phyloP scores from a whole-genome alignment of 2,888 invertebrate species.

The Horisme vitalbata region DNA sequence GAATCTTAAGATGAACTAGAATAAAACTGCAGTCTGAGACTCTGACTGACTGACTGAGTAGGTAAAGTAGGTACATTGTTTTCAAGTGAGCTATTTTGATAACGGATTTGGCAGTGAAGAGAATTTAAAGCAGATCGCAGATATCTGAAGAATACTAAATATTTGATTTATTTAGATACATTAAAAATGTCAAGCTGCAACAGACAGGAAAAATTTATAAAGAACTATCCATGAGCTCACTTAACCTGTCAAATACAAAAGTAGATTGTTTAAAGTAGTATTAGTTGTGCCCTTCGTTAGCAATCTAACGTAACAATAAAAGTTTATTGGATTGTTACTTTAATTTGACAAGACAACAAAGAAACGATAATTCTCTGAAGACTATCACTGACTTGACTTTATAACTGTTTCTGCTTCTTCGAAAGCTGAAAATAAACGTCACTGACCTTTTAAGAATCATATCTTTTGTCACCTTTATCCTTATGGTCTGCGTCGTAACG shows the following conservation, averaged over 20 bases:
- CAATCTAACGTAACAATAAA: conserved; percentile 18
- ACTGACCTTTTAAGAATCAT: conserved; percentile 40
- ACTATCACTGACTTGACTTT: conserved; percentile 1
- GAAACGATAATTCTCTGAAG: conserved; percentile 8
- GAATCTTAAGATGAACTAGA: conserved; percentile 24
- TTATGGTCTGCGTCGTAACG: conserved; percentile 28
- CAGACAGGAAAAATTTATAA: too few species aligned
- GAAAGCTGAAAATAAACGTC: conserved; percentile 32
- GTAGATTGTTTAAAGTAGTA: background rate
- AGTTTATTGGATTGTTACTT: conserved; percentile 15
- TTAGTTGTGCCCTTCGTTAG: background rate
- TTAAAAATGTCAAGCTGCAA: too few species aligned
- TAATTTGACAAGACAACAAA: conserved; percentile 16
- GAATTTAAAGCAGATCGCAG: conserved; percentile 4
- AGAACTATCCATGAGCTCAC: too few species aligned
- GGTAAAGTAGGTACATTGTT: too few species aligned
- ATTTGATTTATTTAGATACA: too few species aligned
- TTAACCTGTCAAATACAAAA: too few species aligned
- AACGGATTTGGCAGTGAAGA: conserved; percentile 14
- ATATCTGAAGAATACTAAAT: too few species aligned
- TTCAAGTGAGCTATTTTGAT: conserved; percentile 12
- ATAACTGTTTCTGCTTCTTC: conserved; percentile 15
- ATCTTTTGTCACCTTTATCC: conserved; percentile 17
- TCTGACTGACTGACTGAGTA: too few species aligned
- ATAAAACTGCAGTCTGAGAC: conserved; percentile 5